These are phyloP conservation scores for Leptobrachium ailaonicum DNA, from an alignment of 2,113 vertebrate species.

Conservation along the genomic window DNA sequence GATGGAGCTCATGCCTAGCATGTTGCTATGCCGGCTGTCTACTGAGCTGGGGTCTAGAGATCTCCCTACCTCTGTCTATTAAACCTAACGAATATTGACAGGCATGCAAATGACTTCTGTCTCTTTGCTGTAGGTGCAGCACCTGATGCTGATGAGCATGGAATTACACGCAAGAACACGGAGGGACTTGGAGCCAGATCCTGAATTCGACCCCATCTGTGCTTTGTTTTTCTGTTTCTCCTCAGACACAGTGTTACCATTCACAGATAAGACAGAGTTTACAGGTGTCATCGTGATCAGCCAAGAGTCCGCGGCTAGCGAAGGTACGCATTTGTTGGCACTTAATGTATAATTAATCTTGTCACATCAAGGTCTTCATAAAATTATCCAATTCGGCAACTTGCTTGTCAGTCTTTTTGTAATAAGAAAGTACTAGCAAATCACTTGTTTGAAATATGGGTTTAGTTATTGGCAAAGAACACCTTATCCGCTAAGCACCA, in stretches of 20 bases:
- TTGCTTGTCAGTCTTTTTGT: too few relatives aligned
- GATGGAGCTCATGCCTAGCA: too few relatives aligned
- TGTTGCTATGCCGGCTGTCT: too few relatives aligned
- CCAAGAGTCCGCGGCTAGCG: constrained; percentile 63
- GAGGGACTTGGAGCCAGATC: constrained; percentile 91
- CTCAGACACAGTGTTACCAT: constrained; percentile 77
- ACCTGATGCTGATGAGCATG: constrained; percentile 91
- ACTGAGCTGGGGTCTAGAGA: too few relatives aligned
- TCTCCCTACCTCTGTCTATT: too few relatives aligned
- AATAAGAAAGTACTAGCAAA: too few relatives aligned
- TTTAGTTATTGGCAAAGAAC: too few relatives aligned
- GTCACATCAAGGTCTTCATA: too few relatives aligned
- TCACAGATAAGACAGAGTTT: constrained; percentile 72
- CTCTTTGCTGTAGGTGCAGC: constrained; percentile 77
- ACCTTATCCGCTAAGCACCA: too few relatives aligned
- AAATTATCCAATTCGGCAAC: too few relatives aligned
- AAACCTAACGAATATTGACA: too few relatives aligned
- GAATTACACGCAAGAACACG: constrained; percentile 93
- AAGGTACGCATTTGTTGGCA: constrained; percentile 4
- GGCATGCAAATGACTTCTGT: neutral
- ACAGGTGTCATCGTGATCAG: constrained; percentile 87
- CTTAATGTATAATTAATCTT: neutral
- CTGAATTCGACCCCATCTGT: constrained; percentile 97
- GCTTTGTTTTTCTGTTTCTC: constrained; percentile 96
- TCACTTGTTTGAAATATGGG: too few relatives aligned